A percentile compares a stretch with the other conserved stretches of the same genome.
Evolutionary conservation across 1,140 invertebrate species (phyloP).

Genomic region (Orius insidiosus): DNA sequence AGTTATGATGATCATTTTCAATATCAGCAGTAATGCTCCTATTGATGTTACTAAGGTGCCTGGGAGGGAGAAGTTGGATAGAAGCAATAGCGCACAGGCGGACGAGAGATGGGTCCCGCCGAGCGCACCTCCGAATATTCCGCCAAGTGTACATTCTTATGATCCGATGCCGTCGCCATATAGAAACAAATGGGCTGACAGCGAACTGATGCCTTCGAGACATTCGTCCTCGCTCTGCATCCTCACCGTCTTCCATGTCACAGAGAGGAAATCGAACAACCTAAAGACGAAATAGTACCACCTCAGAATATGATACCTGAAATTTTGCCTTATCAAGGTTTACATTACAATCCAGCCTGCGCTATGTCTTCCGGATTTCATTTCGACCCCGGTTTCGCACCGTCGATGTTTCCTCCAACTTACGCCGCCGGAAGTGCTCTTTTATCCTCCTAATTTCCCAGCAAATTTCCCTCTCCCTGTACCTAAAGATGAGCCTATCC

Average conservation of each 20-base stretch:
- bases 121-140: conserved; percentile 22
- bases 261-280: conserved; percentile 15
- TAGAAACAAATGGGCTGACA: conserved; percentile 52
- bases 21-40: conserved; percentile 16
- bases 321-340: conserved; percentile 22
- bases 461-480: conserved; percentile 34
- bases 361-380: conserved; percentile 19
- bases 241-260: conserved; percentile 40
- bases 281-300: conserved; percentile 33
- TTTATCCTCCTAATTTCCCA: conserved; percentile 39
- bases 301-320: conserved; percentile 30
- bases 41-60: conserved; percentile 20
- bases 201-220: conserved; percentile 40
- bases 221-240: conserved; percentile 20
- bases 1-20: conserved; percentile 15
- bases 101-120: conserved; percentile 48
- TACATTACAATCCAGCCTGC: conserved; percentile 26
- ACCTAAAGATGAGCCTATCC: conserved; percentile 31
- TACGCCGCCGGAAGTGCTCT: conserved; percentile 32
- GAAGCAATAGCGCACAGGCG: conserved; percentile 29
- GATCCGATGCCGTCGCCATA: conserved; percentile 40
- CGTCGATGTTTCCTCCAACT: conserved; percentile 34
- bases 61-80: conserved; percentile 27
- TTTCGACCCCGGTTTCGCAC: conserved; percentile 28
- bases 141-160: conserved; percentile 26